A percentile compares a stretch with the other conserved stretches of the same genome.
Evolutionary conservation across 2,113 vertebrate genomes (phyloP).

Genomic region (Caretta caretta): DNA sequence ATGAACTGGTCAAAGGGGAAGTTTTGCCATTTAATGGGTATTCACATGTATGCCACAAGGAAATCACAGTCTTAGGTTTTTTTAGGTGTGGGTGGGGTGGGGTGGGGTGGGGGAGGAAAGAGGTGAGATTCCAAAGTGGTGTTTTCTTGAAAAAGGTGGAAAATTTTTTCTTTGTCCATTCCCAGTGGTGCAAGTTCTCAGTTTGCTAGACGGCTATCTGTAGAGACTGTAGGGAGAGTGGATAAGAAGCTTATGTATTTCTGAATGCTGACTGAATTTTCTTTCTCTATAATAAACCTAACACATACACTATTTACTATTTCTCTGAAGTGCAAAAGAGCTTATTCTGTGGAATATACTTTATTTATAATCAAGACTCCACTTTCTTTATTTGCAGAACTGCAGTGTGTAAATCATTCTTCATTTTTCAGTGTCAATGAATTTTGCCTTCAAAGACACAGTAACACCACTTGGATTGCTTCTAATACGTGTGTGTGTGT

Average conservation of each 20-base stretch:
- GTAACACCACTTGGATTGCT: not conserved
- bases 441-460: not conserved
- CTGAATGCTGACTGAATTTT: not conserved
- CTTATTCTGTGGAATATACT: slow-evolving; percentile 46
- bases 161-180: accelerated
- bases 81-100: not conserved
- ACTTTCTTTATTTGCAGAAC: slow-evolving; percentile 47
- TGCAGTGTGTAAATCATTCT: slow-evolving; percentile 29
- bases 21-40: not conserved
- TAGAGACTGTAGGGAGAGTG: not conserved
- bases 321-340: not conserved
- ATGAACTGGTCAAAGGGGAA: not conserved
- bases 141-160: not conserved
- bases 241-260: not conserved
- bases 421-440: not conserved
- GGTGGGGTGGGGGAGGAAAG: not conserved
- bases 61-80: not conserved
- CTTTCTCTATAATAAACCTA: not conserved
- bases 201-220: not conserved
- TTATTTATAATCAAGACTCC: slow-evolving; percentile 62
- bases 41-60: not conserved
- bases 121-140: not conserved
- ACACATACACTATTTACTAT: not conserved
- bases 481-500: not conserved
- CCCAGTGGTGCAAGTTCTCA: not conserved